Evolutionary conservation across 2,797 vertebrate species (phyloP).

Genomic region (Sorex maritimensis): DNA sequence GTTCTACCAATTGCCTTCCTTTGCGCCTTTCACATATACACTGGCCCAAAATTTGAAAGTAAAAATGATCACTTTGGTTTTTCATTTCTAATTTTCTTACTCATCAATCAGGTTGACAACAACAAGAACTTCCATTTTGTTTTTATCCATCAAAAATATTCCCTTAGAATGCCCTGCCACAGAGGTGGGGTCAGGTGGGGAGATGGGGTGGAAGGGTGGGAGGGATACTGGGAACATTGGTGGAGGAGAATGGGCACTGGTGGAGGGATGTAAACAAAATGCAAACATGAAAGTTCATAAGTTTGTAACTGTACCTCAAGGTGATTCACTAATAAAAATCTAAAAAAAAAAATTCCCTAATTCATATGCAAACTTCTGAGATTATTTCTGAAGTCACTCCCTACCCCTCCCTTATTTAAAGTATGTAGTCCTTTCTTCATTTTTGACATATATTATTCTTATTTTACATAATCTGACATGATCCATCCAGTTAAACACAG

Average conservation of each 20-base stretch:
- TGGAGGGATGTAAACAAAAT: no score
- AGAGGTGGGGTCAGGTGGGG: no score
- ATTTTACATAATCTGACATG: slow-evolving; percentile 40
- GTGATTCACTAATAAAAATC: no score
- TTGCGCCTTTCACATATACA: slow-evolving; percentile 12
- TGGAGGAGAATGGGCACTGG: no score
- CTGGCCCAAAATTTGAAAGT: not conserved
- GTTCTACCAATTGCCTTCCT: not conserved
- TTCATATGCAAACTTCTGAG: slow-evolving; percentile 2
- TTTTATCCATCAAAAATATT: not conserved
- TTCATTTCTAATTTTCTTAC: slow-evolving; percentile 43
- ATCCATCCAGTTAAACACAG: slow-evolving; percentile 64
- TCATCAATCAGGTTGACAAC: not conserved
- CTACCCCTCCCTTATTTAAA: not conserved
- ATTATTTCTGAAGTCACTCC: not conserved
- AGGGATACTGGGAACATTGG: no score
- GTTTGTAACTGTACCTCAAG: no score
- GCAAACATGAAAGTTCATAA: no score
- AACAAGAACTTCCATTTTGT: not conserved
- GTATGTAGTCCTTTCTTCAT: slow-evolving; percentile 9
- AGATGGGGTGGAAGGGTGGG: no score
- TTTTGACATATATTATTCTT: not conserved
- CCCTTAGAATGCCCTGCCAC: not conserved
- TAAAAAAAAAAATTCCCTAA: not conserved
- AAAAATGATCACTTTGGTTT: slow-evolving; percentile 40